Percentiles rank a stretch among this genome's conserved stretches.
phyloP scores from a whole-genome alignment of 2,113 vertebrate genomes.

The Lophochroa leadbeateri region DNA sequence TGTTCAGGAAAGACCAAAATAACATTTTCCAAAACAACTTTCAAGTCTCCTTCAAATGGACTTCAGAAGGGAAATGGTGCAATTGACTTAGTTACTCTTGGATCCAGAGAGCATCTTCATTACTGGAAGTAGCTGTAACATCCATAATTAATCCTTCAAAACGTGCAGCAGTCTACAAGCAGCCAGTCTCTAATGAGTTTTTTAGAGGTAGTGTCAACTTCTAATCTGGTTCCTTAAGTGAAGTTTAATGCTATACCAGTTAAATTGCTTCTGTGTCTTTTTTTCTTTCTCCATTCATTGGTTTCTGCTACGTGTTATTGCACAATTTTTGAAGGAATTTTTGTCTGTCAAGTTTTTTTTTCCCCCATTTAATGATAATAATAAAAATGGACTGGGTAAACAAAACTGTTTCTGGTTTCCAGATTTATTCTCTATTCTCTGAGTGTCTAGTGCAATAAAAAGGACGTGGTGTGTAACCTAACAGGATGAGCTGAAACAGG shows the following conservation, averaged over 20 bases:
- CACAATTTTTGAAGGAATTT: slow-evolving; percentile 72
- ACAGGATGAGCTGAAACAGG: neutral
- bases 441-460: neutral
- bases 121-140: neutral
- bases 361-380: slow-evolving; percentile 67
- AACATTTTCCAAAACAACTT: neutral
- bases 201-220: slow-evolving; percentile 19
- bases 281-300: neutral
- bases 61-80: slow-evolving; percentile 4
- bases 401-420: slow-evolving; percentile 10
- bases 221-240: slow-evolving; percentile 41
- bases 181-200: neutral
- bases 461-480: neutral
- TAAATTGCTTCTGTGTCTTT: slow-evolving; percentile 26
- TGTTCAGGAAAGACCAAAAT: neutral
- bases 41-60: slow-evolving; percentile 42
- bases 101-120: neutral
- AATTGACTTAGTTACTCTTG: neutral
- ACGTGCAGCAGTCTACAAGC: neutral
- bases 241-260: slow-evolving; percentile 52
- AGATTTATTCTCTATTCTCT: neutral
- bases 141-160: neutral
- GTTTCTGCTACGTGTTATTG: slow-evolving; percentile 70
- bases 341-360: slow-evolving; percentile 66
- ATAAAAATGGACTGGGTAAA: slow-evolving; percentile 69